Conservation (phyloP, 2,888 invertebrate species). For the Drosophila suboccidentalis region DNA sequence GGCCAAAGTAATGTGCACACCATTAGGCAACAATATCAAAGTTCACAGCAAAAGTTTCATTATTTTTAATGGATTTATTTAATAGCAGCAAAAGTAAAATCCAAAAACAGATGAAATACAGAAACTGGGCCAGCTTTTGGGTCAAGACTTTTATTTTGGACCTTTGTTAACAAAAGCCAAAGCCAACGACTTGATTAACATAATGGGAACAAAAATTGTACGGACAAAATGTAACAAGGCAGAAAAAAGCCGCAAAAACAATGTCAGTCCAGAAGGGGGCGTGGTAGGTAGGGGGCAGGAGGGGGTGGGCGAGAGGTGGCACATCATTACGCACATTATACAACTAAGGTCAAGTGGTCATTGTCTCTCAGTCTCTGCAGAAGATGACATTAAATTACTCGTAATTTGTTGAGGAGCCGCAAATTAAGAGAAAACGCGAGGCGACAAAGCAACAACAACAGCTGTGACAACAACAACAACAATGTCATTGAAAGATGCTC, state of each 20-base stretch:
- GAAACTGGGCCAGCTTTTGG: constrained; percentile 39
- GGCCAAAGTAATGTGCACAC: constrained; percentile 13
- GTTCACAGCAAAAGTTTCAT: constrained; percentile 5
- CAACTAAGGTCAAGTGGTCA: constrained; percentile 66
- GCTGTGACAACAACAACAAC: background rate
- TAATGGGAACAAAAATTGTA: constrained; percentile 55
- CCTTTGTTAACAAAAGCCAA: constrained; percentile 17
- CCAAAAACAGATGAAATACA: constrained; percentile 15
- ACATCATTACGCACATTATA: constrained; percentile 38
- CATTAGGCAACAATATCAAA: background rate
- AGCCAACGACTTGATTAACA: constrained; percentile 51
- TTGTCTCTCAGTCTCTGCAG: constrained; percentile 48
- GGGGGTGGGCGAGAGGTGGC: constrained; percentile 7
- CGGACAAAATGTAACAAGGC: constrained; percentile 32
- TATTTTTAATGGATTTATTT: constrained; percentile 17
- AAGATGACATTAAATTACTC: constrained; percentile 53
- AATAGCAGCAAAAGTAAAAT: constrained; percentile 9
- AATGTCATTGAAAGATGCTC: constrained; percentile 14
- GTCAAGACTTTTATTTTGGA: constrained; percentile 37
- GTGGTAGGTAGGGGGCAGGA: background rate
- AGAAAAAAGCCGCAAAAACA: constrained; percentile 33
- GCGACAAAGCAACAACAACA: constrained; percentile 26
- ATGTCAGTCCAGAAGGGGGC: background rate
- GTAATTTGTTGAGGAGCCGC: constrained; percentile 56
- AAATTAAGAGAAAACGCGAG: constrained; percentile 37